A percentile compares a stretch with the other conserved stretches of the same genome.
phyloP scores from a whole-genome alignment of 2,888 invertebrate genomes.

The Mesochorus sp. region DNA sequence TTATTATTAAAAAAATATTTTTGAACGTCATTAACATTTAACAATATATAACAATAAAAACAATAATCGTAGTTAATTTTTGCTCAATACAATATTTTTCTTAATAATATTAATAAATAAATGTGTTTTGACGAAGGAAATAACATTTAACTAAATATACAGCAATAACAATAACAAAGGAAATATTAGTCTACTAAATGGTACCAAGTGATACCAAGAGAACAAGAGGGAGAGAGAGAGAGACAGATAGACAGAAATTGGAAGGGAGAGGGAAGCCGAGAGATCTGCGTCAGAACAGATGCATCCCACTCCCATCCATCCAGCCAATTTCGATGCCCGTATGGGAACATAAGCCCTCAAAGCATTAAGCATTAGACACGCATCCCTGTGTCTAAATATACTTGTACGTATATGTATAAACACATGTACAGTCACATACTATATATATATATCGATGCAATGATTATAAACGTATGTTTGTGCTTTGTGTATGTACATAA shows the following conservation, averaged over 20 bases:
- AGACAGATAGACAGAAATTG: neutral
- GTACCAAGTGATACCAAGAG: neutral
- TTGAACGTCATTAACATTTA: no score
- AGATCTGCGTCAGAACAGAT: neutral
- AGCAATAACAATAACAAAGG: neutral
- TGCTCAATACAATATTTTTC: no score
- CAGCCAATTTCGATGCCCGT: slow-evolving; percentile 40
- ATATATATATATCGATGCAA: no score
- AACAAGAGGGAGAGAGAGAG: neutral
- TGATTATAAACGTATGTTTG: no score
- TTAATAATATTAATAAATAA: no score
- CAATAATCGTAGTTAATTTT: no score
- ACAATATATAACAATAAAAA: no score
- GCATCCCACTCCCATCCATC: slow-evolving; percentile 32
- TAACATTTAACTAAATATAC: no score
- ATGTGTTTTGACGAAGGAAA: no score
- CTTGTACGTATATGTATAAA: neutral
- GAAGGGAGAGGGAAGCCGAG: neutral
- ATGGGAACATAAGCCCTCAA: slow-evolving; percentile 34
- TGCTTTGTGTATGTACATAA: neutral
- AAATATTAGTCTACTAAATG: neutral
- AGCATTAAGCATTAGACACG: slow-evolving; percentile 42
- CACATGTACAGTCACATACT: neutral
- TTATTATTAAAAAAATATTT: no score
- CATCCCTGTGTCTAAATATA: slow-evolving; percentile 7